phyloP scores from a whole-genome alignment of 2,113 vertebrate species.

The Chelonoidis abingdonii region DNA sequence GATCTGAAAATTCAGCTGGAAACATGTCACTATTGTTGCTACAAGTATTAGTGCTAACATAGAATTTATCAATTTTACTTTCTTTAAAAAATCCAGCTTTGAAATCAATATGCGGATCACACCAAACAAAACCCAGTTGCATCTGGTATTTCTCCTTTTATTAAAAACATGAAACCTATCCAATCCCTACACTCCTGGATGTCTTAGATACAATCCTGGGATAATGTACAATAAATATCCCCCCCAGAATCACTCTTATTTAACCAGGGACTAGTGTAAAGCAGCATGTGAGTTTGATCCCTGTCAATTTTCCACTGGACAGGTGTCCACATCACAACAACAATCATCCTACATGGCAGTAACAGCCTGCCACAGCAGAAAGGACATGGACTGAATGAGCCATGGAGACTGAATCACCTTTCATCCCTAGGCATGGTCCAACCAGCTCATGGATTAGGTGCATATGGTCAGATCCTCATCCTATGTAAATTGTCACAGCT shows the following conservation, averaged over 20 bases:
- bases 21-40: conserved; percentile 61
- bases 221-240: background rate
- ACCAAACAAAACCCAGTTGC: background rate
- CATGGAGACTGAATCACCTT: background rate
- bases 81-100: conserved; percentile 47
- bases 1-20: conserved; percentile 55
- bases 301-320: no score
- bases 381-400: background rate
- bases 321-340: background rate
- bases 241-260: background rate
- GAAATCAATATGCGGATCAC: background rate
- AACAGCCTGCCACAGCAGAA: background rate
- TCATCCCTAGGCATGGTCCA: background rate
- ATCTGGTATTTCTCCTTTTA: background rate
- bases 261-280: background rate
- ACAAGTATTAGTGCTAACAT: conserved; percentile 53
- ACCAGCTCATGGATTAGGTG: background rate
- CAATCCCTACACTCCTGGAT: background rate
- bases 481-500: background rate
- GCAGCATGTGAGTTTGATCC: background rate
- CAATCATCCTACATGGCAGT: background rate
- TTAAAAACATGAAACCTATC: conserved; percentile 7
- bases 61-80: conserved; percentile 64
- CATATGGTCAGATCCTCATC: background rate
- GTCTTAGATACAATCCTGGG: background rate